A percentile compares a stretch with the other conserved stretches of the same genome.
Conservation (phyloP, 64 coral and sea anemone species). For the Montipora sp. region DNA sequence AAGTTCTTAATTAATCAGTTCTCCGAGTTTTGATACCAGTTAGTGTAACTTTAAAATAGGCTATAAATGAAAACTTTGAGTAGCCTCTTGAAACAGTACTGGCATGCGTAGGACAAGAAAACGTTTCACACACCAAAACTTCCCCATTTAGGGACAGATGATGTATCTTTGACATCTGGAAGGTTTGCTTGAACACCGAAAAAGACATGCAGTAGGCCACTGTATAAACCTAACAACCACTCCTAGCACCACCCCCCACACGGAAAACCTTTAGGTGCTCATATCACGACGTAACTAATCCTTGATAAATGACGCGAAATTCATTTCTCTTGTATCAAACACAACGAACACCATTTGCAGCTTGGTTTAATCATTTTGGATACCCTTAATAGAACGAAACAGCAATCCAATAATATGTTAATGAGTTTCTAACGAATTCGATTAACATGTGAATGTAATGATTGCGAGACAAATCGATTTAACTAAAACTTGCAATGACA, state of each 20-base stretch:
- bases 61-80: slow-evolving; percentile 13
- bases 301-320: background rate
- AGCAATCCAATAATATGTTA: too few relatives aligned
- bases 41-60: background rate
- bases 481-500: background rate
- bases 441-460: background rate
- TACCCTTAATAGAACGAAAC: too few relatives aligned
- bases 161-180: background rate
- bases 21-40: background rate
- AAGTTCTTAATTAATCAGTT: slow-evolving; percentile 8
- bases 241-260: too few relatives aligned
- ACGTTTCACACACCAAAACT: slow-evolving; percentile 10
- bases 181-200: background rate
- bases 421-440: background rate
- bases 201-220: background rate
- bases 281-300: too few relatives aligned
- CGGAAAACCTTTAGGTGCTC: too few relatives aligned
- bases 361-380: too few relatives aligned
- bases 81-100: slow-evolving; percentile 6
- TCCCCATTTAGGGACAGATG: background rate
- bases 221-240: background rate
- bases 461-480: background rate
- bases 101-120: background rate
- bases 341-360: too few relatives aligned
- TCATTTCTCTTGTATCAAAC: too few relatives aligned